These are phyloP conservation scores for Ispidina lecontei DNA, from an alignment of 2,797 vertebrate genomes.

Conservation along the genomic window DNA sequence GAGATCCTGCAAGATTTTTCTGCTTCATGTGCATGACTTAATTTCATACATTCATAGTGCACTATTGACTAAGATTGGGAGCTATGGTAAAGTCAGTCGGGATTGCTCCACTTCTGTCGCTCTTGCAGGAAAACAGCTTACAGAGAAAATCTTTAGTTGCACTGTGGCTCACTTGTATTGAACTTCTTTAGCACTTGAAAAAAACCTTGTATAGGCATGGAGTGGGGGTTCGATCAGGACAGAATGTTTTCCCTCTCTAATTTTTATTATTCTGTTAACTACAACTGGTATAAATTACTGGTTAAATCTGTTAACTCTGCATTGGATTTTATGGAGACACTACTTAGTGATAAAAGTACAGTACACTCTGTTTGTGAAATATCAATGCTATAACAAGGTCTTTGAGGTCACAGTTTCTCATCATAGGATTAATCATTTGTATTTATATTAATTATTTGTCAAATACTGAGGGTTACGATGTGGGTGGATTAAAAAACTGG, in stretches of 20 bases:
- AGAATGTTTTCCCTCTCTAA: not conserved
- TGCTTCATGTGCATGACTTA: not conserved
- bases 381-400: not conserved
- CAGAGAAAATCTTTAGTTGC: not conserved
- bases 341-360: not conserved
- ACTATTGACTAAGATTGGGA: not conserved
- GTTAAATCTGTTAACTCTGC: not conserved
- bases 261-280: not conserved
- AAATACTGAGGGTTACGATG: constrained; percentile 13
- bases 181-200: not conserved
- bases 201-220: not conserved
- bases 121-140: not conserved
- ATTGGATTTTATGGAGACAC: not conserved
- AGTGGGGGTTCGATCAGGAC: not conserved
- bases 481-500: not conserved
- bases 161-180: not conserved
- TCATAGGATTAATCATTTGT: constrained; percentile 41
- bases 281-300: not conserved
- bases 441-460: constrained; percentile 45
- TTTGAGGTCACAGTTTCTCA: constrained; percentile 19
- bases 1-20: not conserved
- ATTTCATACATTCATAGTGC: not conserved
- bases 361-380: not conserved
- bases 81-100: not conserved
- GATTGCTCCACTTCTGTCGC: not conserved